Evolutionary conservation across 2,797 vertebrate genomes (phyloP), one percentile per base, ranked within the genome.

Genomic region (Hemibagrus guttatus): DNA sequence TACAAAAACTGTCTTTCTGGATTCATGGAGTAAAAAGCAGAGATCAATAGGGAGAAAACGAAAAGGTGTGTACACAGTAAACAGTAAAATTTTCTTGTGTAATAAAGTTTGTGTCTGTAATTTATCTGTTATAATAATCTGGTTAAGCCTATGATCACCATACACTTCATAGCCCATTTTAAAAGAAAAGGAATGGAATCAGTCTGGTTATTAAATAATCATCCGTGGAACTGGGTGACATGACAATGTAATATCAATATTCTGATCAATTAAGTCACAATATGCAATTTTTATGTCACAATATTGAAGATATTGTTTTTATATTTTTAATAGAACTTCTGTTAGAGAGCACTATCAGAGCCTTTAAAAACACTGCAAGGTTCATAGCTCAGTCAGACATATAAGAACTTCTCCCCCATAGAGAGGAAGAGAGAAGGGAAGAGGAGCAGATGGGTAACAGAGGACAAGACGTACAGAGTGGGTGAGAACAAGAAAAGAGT

Each of bases 1-100:
- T 64, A 26, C 11, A 5, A 11, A n/a, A 26, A n/a, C 68, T 78
- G 39, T 86, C 74, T 86, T 42, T 78, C 26, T 82, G 68, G 58
- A 85, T 54, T 49, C 35, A 28, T 64, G 39, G 46, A 23, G 1
- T 66, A 16, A 46, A 49, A 63, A 82, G 46, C 46, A 81, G 31
- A 31, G 39, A 26, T 61, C 46, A 58, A 28, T 7, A 58, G 17
- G n/a, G 11, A 59, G 59, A 76, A 72, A 76, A 66, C 58, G 42
- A 42, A 81, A 86, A 31, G 61, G 52, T 61, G 28, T 74, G 87
- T 52, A 39, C 28, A 16, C n/a, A 76, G 49, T 28, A 39, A 42
- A 16, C n/a, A 76, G 49, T 28, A 54, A 28, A 1, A 17, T 28
- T 19, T 8, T 4, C 14, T 76, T 3, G 1, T 54, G 74, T 54